These are phyloP conservation scores for Melieria picta DNA, from an alignment of 2,888 invertebrate species.

Conservation along the genomic window DNA sequence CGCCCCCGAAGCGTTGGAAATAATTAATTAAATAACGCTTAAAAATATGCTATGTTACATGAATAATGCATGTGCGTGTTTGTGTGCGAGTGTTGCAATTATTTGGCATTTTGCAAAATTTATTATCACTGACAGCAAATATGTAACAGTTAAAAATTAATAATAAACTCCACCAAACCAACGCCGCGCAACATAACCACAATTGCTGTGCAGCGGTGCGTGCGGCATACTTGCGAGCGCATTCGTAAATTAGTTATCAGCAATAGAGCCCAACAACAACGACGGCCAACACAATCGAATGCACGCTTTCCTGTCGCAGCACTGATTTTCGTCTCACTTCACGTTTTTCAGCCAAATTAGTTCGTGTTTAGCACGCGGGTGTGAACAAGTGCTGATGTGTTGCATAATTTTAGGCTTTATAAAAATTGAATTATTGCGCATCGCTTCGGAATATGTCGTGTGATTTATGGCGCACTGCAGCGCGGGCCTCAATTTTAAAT, in stretches of 20 bases:
- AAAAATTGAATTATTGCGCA: background rate
- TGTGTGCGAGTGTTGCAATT: constrained; percentile 20
- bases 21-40: constrained; percentile 38
- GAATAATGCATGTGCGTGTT: constrained; percentile 17
- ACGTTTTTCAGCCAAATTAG: too few species aligned
- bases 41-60: constrained; percentile 33
- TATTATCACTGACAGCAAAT: constrained; percentile 35
- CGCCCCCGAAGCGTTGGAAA: constrained; percentile 16
- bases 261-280: too few species aligned
- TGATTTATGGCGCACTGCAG: too few species aligned
- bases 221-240: constrained; percentile 23
- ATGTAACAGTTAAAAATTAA: constrained; percentile 32
- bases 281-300: too few species aligned
- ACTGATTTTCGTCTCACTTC: too few species aligned
- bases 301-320: too few species aligned
- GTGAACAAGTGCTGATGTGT: constrained; percentile 17
- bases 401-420: constrained; percentile 26
- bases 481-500: too few species aligned
- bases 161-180: constrained; percentile 23
- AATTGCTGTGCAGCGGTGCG: background rate
- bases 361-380: background rate
- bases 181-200: background rate
- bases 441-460: too few species aligned
- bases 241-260: constrained; percentile 26
- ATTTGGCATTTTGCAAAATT: constrained; percentile 37